Evolutionary conservation across 2,888 invertebrate species (phyloP), one percentile per base, ranked within the genome.

Genomic region (Aphidoletes aphidimyza): DNA sequence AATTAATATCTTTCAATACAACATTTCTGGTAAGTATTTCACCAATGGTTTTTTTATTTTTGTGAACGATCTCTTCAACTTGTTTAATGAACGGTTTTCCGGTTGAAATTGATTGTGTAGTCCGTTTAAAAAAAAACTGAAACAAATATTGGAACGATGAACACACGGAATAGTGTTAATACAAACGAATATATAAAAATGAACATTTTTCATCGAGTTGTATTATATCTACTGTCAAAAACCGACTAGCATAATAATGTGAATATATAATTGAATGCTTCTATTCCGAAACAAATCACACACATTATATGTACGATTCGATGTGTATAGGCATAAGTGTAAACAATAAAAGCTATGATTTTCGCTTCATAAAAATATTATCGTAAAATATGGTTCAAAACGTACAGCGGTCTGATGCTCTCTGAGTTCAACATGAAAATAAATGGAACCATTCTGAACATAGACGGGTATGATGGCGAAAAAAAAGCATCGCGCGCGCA

Each of bases 341-440:
- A 30, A 69, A 69, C 69, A 69, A 69, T 69, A n/a, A 69, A 30
- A 69, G 30, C 30, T 69, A 26, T 69, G 69, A 69, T 69, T 69
- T 69, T 69, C 69, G 26, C 69, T 69, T 69, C 69, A 69, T 69
- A 69, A 69, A 69, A 69, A 69, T 69, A 69, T 69, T 69, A 69
- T 69, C 69, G 69, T 69, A 30, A 69, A 69, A 69, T 69, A 69
- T 69, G 69, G 30, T 69, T 69, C 69, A 22, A 30, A 8, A 30
- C 26, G 30, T 17, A n/a, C 69, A 14, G 30, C 69, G 30, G 30
- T 69, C 69, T 69, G 0, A n/a, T 69, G 69, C 5, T 69, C 14
- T 14, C 8, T 9, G 26, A 5, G 22, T 3, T 22, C 47, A 17
- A 47, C 11, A 69, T n/a, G 69, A 69, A 69, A 30, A 69, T 34